These are phyloP conservation scores for Berghia stephanieae DNA, from an alignment of 1,140 invertebrate genomes.

Conservation along the genomic window DNA sequence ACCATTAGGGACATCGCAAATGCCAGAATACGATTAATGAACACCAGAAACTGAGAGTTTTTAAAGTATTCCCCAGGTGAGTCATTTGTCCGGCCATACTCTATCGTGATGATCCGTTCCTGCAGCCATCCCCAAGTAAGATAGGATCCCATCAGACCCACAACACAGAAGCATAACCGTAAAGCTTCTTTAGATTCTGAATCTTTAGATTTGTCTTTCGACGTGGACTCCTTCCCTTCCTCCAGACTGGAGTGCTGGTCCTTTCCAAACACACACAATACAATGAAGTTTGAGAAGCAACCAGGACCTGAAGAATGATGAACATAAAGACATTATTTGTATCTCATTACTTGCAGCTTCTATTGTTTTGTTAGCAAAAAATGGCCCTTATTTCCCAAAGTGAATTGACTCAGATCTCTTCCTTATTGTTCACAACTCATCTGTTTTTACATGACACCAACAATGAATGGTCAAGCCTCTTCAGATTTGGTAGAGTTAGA, in stretches of 20 bases:
- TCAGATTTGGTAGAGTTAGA: too few relatives aligned
- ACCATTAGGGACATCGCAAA: slow-evolving; percentile 78
- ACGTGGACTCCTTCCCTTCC: slow-evolving; percentile 46
- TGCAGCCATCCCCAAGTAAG: slow-evolving; percentile 94
- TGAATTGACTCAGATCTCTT: neutral
- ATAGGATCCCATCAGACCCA: slow-evolving; percentile 89
- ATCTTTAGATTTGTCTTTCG: slow-evolving; percentile 32
- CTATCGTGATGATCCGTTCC: slow-evolving; percentile 76
- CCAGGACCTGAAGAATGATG: slow-evolving; percentile 48
- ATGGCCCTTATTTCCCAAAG: neutral
- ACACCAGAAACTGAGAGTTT: slow-evolving; percentile 95
- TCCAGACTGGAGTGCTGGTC: slow-evolving; percentile 54
- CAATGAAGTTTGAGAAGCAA: slow-evolving; percentile 48
- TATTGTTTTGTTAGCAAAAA: too few relatives aligned
- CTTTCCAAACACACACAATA: slow-evolving; percentile 74
- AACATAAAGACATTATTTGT: neutral
- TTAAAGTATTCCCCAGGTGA: slow-evolving; percentile 73
- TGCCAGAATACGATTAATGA: slow-evolving; percentile 90
- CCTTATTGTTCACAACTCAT: neutral
- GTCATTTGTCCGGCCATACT: slow-evolving; percentile 70
- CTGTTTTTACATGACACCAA: too few relatives aligned
- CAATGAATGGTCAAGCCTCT: too few relatives aligned
- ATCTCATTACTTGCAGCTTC: too few relatives aligned
- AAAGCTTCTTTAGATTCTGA: slow-evolving; percentile 32
- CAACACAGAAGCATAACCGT: slow-evolving; percentile 80